Percentiles rank a stretch among this genome's conserved stretches.
These are phyloP conservation scores for Aphodius sticticus DNA, from an alignment of 2,888 invertebrate genomes.

Conservation along the genomic window DNA sequence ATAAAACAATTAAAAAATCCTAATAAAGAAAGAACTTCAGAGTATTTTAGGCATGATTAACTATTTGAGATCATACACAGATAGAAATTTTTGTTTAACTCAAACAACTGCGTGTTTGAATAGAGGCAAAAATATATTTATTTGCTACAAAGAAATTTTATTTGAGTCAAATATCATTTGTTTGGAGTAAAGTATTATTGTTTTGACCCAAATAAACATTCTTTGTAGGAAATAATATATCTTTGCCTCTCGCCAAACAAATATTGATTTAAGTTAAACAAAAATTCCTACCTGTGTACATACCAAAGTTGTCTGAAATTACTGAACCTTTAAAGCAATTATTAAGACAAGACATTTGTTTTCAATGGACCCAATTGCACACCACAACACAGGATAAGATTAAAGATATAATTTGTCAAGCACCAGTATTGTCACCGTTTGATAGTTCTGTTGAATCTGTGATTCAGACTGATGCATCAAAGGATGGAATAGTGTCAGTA, in stretches of 20 bases:
- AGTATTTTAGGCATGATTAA: constrained; percentile 41
- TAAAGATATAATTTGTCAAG: constrained; percentile 20
- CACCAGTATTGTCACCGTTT: constrained; percentile 17
- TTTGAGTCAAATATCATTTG: too few species aligned
- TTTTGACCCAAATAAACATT: too few species aligned
- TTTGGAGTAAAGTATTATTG: too few species aligned
- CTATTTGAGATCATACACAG: constrained; percentile 37
- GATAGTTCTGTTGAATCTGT: constrained; percentile 12
- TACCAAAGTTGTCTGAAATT: constrained; percentile 38
- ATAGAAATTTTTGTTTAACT: too few species aligned
- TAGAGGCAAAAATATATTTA: too few species aligned
- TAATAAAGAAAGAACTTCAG: constrained; percentile 35
- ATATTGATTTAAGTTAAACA: too few species aligned
- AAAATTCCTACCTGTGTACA: too few species aligned
- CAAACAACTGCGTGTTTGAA: too few species aligned
- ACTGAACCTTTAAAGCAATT: constrained; percentile 36
- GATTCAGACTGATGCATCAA: constrained; percentile 27
- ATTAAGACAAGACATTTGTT: constrained; percentile 27
- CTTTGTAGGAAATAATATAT: too few species aligned
- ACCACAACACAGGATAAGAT: constrained; percentile 21
- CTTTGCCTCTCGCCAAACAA: too few species aligned
- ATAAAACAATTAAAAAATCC: constrained; percentile 34
- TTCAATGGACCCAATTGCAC: constrained; percentile 18
- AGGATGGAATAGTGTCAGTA: constrained; percentile 46
- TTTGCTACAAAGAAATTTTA: too few species aligned